Evolutionary conservation across 1,140 invertebrate genomes (phyloP), one percentile per base, ranked within the genome.

Genomic region (Caenorhabditis briggsae): DNA sequence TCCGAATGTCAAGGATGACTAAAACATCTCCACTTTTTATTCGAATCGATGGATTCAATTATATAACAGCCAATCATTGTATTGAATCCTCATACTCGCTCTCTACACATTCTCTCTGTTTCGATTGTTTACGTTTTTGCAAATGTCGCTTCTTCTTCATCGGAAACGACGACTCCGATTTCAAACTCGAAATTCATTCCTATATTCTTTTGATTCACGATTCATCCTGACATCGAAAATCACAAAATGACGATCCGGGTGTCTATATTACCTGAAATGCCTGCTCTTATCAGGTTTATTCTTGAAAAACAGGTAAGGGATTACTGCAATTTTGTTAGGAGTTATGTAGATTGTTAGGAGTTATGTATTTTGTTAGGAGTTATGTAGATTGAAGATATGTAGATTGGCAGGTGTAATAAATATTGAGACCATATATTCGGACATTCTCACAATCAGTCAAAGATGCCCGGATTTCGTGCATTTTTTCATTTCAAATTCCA

Each of bases 111-210:
- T 33, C 33, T 33, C 70, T 50, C 43, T 78, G 9, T 61, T 78
- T 53, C 64, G 23, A 70, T 70, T 78, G 70, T 78, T 78, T 78
- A 78, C 70, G 70, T 78, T 78, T 78, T 78, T 78, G 46, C 70
- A 78, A 53, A 78, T 78, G 70, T 78, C 70, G 70, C 46, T 50
- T 78, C 33, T 33, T n/a, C n/a, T 78, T 50, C 59, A 64, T 33
- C 70, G 70, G 70, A 78, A 78, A 53, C 70, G 11, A 50, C n/a
- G 70, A 78, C 70, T 78, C 70, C 43, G 46, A 78, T 78, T 78
- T 78, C 70, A 78, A 78, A 78, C 50, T n/a, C 50, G 46, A 43
- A 78, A 20, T 78, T 78, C 70, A 50, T 50, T 78, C 46, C 33
- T 33, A 33, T 33, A 33, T 33, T 33, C 33, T 33, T 33, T 33